Percentiles rank a stretch among this genome's conserved stretches.
Conservation (phyloP, 2,113 vertebrate genomes). For the Lepidothrix coronata region DNA sequence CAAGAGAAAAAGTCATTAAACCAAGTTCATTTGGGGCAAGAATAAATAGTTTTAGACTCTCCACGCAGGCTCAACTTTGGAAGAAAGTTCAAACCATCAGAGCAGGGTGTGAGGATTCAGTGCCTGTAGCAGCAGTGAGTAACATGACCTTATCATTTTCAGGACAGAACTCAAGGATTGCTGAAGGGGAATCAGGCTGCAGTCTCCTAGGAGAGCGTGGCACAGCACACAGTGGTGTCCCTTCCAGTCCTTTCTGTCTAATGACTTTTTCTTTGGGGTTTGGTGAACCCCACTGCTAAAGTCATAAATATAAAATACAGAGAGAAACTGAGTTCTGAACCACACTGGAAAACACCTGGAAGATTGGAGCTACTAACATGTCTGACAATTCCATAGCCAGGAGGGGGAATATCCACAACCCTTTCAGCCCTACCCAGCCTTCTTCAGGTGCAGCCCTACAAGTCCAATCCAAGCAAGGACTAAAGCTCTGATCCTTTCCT, state of each 20-base stretch:
- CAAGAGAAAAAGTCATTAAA: background rate
- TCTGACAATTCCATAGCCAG: background rate
- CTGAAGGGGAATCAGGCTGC: background rate
- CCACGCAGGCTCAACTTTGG: background rate
- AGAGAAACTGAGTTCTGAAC: background rate
- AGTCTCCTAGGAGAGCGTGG: rapidly evolving
- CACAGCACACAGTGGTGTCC: background rate
- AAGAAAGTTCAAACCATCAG: background rate
- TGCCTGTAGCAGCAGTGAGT: background rate
- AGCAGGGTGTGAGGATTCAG: background rate
- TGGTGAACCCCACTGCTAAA: background rate
- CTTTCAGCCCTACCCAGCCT: background rate
- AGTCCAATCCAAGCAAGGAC: background rate
- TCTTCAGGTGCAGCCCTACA: background rate
- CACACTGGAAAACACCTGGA: background rate
- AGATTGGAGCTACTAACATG: rapidly evolving
- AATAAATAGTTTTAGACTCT: background rate
- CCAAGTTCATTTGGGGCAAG: background rate
- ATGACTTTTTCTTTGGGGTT: background rate
- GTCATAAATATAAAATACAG: background rate
- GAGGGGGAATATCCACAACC: background rate
- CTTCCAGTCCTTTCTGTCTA: background rate
- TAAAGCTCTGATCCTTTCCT: background rate
- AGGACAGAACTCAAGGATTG: background rate
- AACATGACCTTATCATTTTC: rapidly evolving